Percentiles rank a stretch among this genome's conserved stretches.
These are phyloP conservation scores for Tenthredo notha DNA, from an alignment of 2,888 invertebrate species.

Conservation along the genomic window DNA sequence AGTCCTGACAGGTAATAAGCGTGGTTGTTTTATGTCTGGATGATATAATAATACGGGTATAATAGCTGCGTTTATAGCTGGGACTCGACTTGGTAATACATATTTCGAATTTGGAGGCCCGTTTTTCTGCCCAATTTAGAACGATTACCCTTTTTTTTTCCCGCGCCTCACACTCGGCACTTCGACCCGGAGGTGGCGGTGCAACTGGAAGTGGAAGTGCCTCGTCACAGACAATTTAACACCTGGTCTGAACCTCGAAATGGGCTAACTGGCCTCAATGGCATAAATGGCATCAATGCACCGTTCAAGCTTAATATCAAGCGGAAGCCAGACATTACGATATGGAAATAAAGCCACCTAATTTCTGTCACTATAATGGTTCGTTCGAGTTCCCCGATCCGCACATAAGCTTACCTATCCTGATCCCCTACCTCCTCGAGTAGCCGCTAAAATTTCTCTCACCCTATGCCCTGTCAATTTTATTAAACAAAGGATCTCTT, in stretches of 20 bases:
- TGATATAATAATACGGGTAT: constrained; percentile 50
- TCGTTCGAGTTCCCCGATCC: constrained; percentile 53
- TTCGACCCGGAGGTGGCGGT: constrained; percentile 39
- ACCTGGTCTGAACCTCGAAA: constrained; percentile 69
- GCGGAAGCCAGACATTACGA: constrained; percentile 48
- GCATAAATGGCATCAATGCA: constrained; percentile 51
- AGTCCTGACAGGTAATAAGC: constrained; percentile 40
- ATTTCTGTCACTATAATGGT: constrained; percentile 74
- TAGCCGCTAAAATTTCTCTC: not conserved
- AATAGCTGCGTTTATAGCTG: constrained; percentile 52
- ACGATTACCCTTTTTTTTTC: constrained; percentile 67
- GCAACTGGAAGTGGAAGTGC: constrained; percentile 53
- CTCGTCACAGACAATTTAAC: constrained; percentile 77
- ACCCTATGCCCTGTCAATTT: not conserved
- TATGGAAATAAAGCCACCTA: constrained; percentile 60
- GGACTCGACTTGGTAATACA: constrained; percentile 55
- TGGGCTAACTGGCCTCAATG: constrained; percentile 49
- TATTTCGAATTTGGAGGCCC: constrained; percentile 60
- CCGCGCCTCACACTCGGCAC: constrained; percentile 37
- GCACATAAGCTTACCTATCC: not conserved
- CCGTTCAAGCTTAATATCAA: constrained; percentile 50
- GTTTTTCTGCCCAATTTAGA: constrained; percentile 66
- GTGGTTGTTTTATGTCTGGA: not conserved
- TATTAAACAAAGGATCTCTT: not conserved
- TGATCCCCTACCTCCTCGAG: constrained; percentile 5